Evolutionary conservation across 2,888 invertebrate species (phyloP).

Genomic region (Chrysolina oricalcia): DNA sequence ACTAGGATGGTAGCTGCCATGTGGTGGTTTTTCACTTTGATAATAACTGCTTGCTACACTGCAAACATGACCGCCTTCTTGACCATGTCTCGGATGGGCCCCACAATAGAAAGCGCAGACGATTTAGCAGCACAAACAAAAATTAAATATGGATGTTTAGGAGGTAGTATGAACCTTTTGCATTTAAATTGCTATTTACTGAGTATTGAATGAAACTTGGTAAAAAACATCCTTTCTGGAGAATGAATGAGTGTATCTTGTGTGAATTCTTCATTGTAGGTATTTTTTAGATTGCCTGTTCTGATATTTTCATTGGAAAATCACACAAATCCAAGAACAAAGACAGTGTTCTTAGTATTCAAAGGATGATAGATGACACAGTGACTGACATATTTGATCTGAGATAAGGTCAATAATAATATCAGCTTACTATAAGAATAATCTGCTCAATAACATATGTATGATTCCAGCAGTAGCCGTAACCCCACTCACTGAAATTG

Average conservation of each 20-base stretch:
- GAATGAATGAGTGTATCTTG: background rate
- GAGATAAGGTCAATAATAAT: too few species aligned
- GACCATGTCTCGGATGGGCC: slow-evolving; percentile 91
- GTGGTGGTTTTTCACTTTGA: slow-evolving; percentile 96
- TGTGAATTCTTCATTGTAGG: background rate
- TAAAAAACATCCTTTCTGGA: background rate
- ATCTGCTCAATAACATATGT: too few species aligned
- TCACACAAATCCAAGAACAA: too few species aligned
- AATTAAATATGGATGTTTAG: slow-evolving; percentile 96
- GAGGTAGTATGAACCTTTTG: slow-evolving; percentile 65
- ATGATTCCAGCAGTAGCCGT: too few species aligned
- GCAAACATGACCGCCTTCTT: slow-evolving; percentile 96
- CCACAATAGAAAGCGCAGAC: slow-evolving; percentile 92
- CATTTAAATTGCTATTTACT: slow-evolving; percentile 19
- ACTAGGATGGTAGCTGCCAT: slow-evolving; percentile 91
- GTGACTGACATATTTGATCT: too few species aligned
- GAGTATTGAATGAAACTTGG: too few species aligned
- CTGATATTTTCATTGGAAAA: too few species aligned
- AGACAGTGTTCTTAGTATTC: too few species aligned
- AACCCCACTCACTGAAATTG: too few species aligned
- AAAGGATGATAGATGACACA: too few species aligned
- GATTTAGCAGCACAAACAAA: slow-evolving; percentile 95
- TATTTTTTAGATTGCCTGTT: background rate
- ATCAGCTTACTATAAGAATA: too few species aligned
- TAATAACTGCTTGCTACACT: slow-evolving; percentile 94